Evolutionary conservation across 2,797 vertebrate species (phyloP).

Genomic region (Fistularia commersonii): DNA sequence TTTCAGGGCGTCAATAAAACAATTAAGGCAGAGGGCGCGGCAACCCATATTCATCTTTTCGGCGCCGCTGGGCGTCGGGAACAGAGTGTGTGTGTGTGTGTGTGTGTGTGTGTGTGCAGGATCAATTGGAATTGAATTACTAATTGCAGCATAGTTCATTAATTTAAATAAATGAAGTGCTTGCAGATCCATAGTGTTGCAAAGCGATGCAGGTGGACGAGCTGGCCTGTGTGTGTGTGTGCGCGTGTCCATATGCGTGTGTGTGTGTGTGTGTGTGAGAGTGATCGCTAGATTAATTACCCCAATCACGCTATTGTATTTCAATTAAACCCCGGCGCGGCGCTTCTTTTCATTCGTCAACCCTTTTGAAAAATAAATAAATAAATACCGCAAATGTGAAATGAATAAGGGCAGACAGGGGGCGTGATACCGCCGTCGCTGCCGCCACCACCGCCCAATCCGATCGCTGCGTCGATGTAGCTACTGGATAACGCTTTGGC

Average conservation of each 20-base stretch:
- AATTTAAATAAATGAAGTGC: constrained; percentile 77
- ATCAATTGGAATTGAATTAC: constrained; percentile 74
- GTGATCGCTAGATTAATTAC: constrained; percentile 72
- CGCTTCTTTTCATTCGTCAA: constrained; percentile 57
- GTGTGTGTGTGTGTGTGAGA: too few species aligned
- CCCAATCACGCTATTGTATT: constrained; percentile 63
- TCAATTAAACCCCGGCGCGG: constrained; percentile 58
- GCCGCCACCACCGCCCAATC: not conserved
- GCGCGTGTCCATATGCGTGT: too few species aligned
- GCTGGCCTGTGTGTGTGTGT: too few species aligned
- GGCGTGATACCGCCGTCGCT: not conserved
- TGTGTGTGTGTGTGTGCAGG: too few species aligned
- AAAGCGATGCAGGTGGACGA: too few species aligned
- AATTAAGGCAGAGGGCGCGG: constrained; percentile 1
- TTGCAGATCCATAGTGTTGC: constrained; percentile 63
- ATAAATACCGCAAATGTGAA: constrained; percentile 17
- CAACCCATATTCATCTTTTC: constrained; percentile 23
- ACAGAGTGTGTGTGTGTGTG: too few species aligned
- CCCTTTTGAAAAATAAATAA: constrained; percentile 31
- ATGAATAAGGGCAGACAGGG: constrained; percentile 4
- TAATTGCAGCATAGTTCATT: constrained; percentile 60
- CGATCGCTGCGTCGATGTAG: too few species aligned
- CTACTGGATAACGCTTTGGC: too few species aligned
- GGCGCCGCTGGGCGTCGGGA: constrained; percentile 37
- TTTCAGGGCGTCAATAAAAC: constrained; percentile 15